Evolutionary conservation across 2,113 vertebrate species (phyloP).

Genomic region (Felis catus): F.catus_Fca126_mat1.0 CM031428.1:66561001-66561500

Average conservation of each 20-base stretch:
- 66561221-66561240: neutral
- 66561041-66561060: conserved; percentile 44
- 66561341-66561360: neutral
- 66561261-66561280: neutral
- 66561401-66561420: neutral
- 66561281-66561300: neutral
- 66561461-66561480: neutral
- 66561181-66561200: neutral
- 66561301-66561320: neutral
- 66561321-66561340: fast-evolving
- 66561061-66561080: conserved; percentile 24
- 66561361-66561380: neutral
- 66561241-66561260: neutral
- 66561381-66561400: neutral
- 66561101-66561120: conserved; percentile 40
- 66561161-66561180: conserved; percentile 62
- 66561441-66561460: neutral
- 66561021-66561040: neutral
- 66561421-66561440: neutral
- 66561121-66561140: conserved; percentile 42
- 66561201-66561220: neutral
- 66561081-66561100: conserved; percentile 69
- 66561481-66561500: neutral
- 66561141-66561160: conserved; percentile 61
- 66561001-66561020: neutral